Percentiles rank a stretch among this genome's conserved stretches.
phyloP scores from a whole-genome alignment of 2,888 invertebrate species.

The Melitaea athalia region DNA sequence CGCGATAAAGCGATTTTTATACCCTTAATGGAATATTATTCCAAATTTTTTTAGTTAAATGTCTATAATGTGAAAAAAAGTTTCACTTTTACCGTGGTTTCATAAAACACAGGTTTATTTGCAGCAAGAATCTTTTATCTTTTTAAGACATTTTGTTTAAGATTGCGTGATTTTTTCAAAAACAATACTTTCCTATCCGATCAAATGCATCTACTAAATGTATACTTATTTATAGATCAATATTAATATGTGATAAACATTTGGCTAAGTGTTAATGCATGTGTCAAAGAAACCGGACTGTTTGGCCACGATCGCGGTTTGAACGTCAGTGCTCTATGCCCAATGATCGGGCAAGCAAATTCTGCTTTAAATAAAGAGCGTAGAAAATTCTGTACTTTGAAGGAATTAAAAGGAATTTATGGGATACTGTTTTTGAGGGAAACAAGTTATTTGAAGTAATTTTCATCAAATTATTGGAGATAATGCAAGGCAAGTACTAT shows the following conservation, averaged over 20 bases:
- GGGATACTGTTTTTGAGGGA: too few relatives aligned
- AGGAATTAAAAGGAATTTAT: background rate
- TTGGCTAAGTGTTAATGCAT: conserved; percentile 38
- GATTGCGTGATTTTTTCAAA: background rate
- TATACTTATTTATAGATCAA: conserved; percentile 17
- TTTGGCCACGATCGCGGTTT: conserved; percentile 38
- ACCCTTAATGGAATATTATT: too few relatives aligned
- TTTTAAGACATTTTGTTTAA: too few relatives aligned
- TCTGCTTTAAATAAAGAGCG: background rate
- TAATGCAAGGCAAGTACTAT: background rate
- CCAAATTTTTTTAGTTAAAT: too few relatives aligned
- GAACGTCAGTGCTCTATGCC: conserved; percentile 11
- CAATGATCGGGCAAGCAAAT: background rate
- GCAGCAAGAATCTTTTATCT: too few relatives aligned
- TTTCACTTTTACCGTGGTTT: too few relatives aligned
- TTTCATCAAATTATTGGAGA: background rate
- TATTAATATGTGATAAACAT: conserved; percentile 36
- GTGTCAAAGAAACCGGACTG: conserved; percentile 38
- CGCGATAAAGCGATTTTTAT: too few relatives aligned
- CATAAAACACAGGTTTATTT: too few relatives aligned
- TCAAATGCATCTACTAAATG: background rate
- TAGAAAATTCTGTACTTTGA: background rate
- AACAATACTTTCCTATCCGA: background rate
- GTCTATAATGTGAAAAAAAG: too few relatives aligned
- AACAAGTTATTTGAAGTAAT: too few relatives aligned